Base-by-base conservation (phyloP, 1,140 invertebrate species). In the Lanistes nyassanus region DNA sequence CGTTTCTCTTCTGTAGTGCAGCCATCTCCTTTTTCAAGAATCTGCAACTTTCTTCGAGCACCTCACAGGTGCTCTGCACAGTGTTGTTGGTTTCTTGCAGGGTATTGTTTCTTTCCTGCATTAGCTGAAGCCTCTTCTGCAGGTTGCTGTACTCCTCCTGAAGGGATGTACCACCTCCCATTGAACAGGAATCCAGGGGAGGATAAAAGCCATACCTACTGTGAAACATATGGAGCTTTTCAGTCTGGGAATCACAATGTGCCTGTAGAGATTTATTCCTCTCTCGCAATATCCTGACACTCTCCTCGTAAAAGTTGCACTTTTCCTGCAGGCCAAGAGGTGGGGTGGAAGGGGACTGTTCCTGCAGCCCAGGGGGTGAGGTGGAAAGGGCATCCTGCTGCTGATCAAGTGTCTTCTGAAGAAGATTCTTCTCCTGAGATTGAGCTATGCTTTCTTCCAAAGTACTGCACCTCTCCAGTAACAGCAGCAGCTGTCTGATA, bases 291-390 rank as follows among this genome's bases (percentile, higher is more conserved):
- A 21, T 75, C 39, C 23, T 74, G 5, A 51, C 76, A 60, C 23
- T 76, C 62, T 69, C 75, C 65, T 56, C 65, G 29, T 42, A 75
- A 34, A 64, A 65, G 55, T 36, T 76, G 75, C 39, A 76, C 37
- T 37, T 62, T 60, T 31, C 42, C 31, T 1, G 23, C 23, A 62
- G 42, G 42, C 42, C 42, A 47, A 47, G 9, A 47, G 42, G 19
- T 47, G 1, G 42, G 1, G 19, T 47, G 42, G 42, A 47, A 47
- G 42, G 42, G 19, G 9, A 42, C 7, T 62, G 23, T 42, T 58
- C 47, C 37, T 72, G 53, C 37, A 62, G 42, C 9, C 42, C 42
- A 47, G 19, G 9, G 19, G 42, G 19, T 47, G 1, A 16, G 1
- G 19, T 47, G 42, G 42, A 47, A 47, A 16, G 42, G 19, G 9